Percentiles rank a stretch among this genome's conserved stretches.
These are phyloP conservation scores for Willisornis vidua DNA, from an alignment of 2,113 vertebrate genomes.

Conservation along the genomic window DNA sequence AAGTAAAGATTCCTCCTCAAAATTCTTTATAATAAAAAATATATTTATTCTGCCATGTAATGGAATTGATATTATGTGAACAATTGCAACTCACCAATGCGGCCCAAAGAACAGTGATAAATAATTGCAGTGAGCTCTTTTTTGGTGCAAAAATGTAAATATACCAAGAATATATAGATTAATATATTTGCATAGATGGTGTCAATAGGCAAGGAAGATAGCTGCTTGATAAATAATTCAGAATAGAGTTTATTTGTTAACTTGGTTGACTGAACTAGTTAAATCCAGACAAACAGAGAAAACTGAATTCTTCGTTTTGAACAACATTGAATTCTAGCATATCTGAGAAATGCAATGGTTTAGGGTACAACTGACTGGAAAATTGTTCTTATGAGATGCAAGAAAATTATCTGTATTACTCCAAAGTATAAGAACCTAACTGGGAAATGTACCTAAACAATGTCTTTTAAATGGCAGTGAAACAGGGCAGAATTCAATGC, in stretches of 20 bases:
- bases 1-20: neutral
- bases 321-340: neutral
- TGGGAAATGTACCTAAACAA: neutral
- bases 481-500: slow-evolving; percentile 5
- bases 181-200: neutral
- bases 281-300: neutral
- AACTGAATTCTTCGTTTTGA: neutral
- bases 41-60: neutral
- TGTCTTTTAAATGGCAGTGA: neutral
- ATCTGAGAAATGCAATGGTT: neutral
- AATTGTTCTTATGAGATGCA: neutral
- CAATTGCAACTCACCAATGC: neutral
- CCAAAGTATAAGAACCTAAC: neutral
- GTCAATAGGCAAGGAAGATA: neutral
- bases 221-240: neutral
- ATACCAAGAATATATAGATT: neutral
- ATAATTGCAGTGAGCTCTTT: neutral
- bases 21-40: neutral
- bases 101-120: neutral
- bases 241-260: neutral
- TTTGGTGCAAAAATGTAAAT: neutral
- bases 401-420: neutral
- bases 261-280: neutral
- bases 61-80: neutral
- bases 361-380: neutral